These are phyloP conservation scores for Holothuria scabra DNA, from an alignment of 53 echinoderm and acorn worm genomes.

Conservation along the genomic window DNA sequence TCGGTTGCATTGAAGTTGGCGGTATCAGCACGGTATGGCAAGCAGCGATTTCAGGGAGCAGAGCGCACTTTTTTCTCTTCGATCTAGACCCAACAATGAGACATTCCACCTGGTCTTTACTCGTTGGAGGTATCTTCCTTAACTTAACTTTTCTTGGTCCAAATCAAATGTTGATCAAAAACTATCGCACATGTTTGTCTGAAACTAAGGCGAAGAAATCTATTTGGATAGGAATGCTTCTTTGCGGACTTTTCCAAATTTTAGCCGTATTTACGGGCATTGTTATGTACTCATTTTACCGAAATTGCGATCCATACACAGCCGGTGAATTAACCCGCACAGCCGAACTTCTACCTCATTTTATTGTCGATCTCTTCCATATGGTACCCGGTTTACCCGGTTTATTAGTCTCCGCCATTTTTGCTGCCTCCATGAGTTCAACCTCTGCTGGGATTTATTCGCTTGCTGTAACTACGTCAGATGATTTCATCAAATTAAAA, in stretches of 20 bases:
- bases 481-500: conserved; percentile 28
- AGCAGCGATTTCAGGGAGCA: neutral
- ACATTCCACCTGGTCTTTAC: conserved; percentile 18
- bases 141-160: conserved; percentile 41
- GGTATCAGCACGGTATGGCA: conserved; percentile 4
- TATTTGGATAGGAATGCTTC: conserved; percentile 36
- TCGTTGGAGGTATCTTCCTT: conserved; percentile 35
- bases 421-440: conserved; percentile 42
- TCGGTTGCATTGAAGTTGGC: conserved; percentile 1
- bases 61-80: conserved; percentile 6
- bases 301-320: conserved; percentile 29
- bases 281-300: conserved; percentile 30
- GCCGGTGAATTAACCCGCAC: conserved; percentile 9
- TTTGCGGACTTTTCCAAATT: conserved; percentile 23
- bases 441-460: conserved; percentile 38
- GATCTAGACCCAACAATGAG: conserved; percentile 8
- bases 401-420: conserved; percentile 22
- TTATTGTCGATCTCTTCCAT: conserved; percentile 35
- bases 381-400: conserved; percentile 23
- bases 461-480: conserved; percentile 5
- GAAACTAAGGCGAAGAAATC: conserved; percentile 25
- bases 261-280: conserved; percentile 25
- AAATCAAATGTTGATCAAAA: conserved; percentile 38
- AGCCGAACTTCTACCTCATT: conserved; percentile 36
- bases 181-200: conserved; percentile 1